Conservation (phyloP, 30 jellyfish, hydroid and myxozoan species). For the Hydra vulgaris region DNA sequence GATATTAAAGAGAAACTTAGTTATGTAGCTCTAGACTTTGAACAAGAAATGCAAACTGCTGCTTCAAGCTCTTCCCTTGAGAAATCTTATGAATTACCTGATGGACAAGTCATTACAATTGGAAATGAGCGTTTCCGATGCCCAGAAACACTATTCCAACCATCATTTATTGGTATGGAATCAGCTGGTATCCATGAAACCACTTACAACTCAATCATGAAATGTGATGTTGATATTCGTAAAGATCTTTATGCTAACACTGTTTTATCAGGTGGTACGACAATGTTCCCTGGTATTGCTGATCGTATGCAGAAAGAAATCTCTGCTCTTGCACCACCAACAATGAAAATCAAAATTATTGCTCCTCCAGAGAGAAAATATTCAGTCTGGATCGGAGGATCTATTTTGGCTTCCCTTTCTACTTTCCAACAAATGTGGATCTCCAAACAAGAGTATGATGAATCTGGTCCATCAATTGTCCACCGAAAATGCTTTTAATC, state of each 20-base stretch:
- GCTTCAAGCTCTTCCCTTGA: slow-evolving; percentile 99
- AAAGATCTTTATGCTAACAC: slow-evolving; percentile 99
- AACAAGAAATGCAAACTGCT: slow-evolving; percentile 99
- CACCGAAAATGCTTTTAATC: slow-evolving; percentile 99
- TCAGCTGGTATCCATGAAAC: slow-evolving; percentile 99
- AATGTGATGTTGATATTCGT: slow-evolving; percentile 99
- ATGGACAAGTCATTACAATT: slow-evolving; percentile 99
- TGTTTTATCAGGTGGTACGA: slow-evolving; percentile 99
- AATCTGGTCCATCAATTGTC: slow-evolving; percentile 99
- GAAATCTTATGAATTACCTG: slow-evolving; percentile 99
- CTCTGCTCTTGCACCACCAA: slow-evolving; percentile 99
- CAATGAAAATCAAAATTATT: slow-evolving; percentile 98
- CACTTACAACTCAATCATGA: slow-evolving; percentile 99
- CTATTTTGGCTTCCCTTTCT: slow-evolving; percentile 99
- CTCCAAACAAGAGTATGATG: slow-evolving; percentile 99
- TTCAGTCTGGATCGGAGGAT: slow-evolving; percentile 99
- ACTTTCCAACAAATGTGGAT: slow-evolving; percentile 99
- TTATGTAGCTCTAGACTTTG: slow-evolving; percentile 99
- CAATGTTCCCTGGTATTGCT: slow-evolving; percentile 99
- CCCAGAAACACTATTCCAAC: slow-evolving; percentile 99
- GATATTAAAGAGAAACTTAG: slow-evolving; percentile 99
- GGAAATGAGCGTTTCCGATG: slow-evolving; percentile 99
- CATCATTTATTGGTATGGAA: slow-evolving; percentile 99
- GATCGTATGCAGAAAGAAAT: slow-evolving; percentile 99
- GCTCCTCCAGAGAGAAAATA: slow-evolving; percentile 99